These are phyloP conservation scores for Macquaria australasica DNA, from an alignment of 2,113 vertebrate species.

Conservation along the genomic window DNA sequence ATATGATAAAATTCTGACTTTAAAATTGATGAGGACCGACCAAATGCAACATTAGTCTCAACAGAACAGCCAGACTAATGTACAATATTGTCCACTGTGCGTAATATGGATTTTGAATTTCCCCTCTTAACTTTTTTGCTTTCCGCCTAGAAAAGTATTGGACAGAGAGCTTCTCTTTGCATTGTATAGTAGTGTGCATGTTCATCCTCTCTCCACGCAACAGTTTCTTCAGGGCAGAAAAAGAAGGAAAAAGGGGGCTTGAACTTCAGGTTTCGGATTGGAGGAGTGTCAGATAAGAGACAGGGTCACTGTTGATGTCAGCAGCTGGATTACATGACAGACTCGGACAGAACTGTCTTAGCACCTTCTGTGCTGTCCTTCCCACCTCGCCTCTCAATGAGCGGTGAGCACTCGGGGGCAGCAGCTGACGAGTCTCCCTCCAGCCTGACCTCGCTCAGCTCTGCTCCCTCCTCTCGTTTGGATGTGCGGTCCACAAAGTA, in stretches of 20 bases:
- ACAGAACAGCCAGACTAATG: slow-evolving; percentile 7
- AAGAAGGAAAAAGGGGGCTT: neutral
- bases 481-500: slow-evolving; percentile 79
- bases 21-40: slow-evolving; percentile 22
- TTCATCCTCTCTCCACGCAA: slow-evolving; percentile 9
- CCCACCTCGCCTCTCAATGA: slow-evolving; percentile 72
- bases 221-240: neutral
- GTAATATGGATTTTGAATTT: neutral
- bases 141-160: neutral
- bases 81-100: neutral
- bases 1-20: slow-evolving; percentile 31
- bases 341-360: slow-evolving; percentile 63
- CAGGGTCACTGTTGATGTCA: neutral
- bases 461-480: neutral
- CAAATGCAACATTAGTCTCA: neutral
- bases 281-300: slow-evolving; percentile 13
- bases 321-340: slow-evolving; percentile 79
- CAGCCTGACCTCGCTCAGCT: slow-evolving; percentile 79
- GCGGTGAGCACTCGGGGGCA: slow-evolving; percentile 80
- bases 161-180: slow-evolving; percentile 8
- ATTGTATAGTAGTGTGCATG: slow-evolving; percentile 14
- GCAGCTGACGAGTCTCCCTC: slow-evolving; percentile 4
- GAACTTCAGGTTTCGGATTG: neutral
- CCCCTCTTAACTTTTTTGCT: neutral
- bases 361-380: neutral